Base-by-base conservation (phyloP, 2,888 invertebrate genomes). In the Drosophila hamatofila region DNA sequence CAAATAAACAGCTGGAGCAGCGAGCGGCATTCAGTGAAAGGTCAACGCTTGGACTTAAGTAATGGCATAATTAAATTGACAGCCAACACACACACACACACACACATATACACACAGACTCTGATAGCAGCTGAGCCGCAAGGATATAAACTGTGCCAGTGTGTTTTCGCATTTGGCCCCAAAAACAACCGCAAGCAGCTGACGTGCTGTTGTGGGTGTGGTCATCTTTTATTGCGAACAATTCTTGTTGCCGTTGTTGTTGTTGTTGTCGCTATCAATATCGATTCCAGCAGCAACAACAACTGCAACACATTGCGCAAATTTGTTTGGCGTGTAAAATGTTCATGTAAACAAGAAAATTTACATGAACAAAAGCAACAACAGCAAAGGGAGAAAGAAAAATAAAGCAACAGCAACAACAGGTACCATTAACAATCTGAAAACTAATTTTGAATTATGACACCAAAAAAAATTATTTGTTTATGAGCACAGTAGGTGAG, bases 1-100 rank as follows among this genome's bases (percentile, higher is more conserved):
- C 58, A 68, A 72, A 72, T 59, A 56, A 44, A 57, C 37, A 25
- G 14, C 16, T 30, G 52, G 33, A 23, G 23, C 37, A 52, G 30
- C 49, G 23, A 35, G 52, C 9, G 35, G 9, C 21, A 52, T 33
- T 52, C 52, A 33, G 33, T 4, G 35, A 23, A 9, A 37, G 52
- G 16, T 37, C 62, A 30, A 56, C 58, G 49, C 63, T 61, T 64
- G 70, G 63, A 72, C 63, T 59, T 71, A 86, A 75, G 71, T 86
- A 83, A 83, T 83, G 68, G 79, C 73, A 79, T 83, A 81, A 83
- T 83, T 81, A 81, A 87, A 81, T 84, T 82, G 70, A 71, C 63
- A 64, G 75, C 52, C 44, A 23, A 70, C 48, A 48, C 27, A 48
- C 3, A 16, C 57, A 57, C 42, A 54, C 18, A 61, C 18, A 51